Conservation (phyloP, 2,113 vertebrate species). For the Nothoprocta pentlandii region DNA sequence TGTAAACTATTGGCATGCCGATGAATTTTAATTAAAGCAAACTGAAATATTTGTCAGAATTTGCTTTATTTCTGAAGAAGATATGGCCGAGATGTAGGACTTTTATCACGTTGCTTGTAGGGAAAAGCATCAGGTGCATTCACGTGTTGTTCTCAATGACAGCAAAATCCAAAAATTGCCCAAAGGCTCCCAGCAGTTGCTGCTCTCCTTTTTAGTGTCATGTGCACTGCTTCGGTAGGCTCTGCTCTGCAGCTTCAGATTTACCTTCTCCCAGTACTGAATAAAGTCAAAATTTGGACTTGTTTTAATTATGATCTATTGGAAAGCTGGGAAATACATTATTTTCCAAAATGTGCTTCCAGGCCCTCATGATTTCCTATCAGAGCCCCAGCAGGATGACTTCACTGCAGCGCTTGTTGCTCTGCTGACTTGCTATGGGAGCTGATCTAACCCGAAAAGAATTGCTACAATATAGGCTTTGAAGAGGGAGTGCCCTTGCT, state of each 20-base stretch:
- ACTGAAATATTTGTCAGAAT: too few species aligned
- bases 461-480: slow-evolving; percentile 75
- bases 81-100: too few species aligned
- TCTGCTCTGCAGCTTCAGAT: background rate
- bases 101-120: background rate
- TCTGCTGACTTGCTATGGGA: slow-evolving; percentile 77
- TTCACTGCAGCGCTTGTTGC: slow-evolving; percentile 77
- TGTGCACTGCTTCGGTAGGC: background rate
- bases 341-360: slow-evolving; percentile 69
- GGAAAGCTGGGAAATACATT: slow-evolving; percentile 79
- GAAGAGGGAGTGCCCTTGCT: slow-evolving; percentile 75
- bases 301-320: slow-evolving; percentile 52
- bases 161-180: background rate
- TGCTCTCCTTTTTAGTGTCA: background rate
- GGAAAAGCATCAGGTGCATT: background rate
- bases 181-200: background rate
- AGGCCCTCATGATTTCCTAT: slow-evolving; percentile 76
- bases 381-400: slow-evolving; percentile 78
- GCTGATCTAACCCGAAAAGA: slow-evolving; percentile 84
- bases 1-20: background rate
- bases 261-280: slow-evolving; percentile 9
- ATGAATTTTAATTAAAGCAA: background rate
- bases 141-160: background rate
- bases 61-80: too few species aligned
- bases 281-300: slow-evolving; percentile 29